Evolutionary conservation across 2,888 invertebrate genomes (phyloP).

Genomic region (Eristalis tenax): DNA sequence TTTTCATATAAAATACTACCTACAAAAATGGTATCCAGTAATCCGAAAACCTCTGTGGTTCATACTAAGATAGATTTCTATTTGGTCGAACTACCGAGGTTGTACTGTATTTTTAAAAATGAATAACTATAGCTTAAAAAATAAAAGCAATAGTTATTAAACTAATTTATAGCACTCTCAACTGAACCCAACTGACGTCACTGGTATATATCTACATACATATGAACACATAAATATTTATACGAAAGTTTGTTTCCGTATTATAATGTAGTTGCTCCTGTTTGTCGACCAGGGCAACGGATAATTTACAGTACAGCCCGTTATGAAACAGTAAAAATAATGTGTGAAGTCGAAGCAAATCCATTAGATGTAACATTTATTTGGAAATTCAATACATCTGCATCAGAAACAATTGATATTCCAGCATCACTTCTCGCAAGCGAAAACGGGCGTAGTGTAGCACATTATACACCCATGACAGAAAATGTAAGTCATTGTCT

Average conservation of each 20-base stretch:
- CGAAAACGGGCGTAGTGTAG: conserved; percentile 85
- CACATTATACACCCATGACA: conserved; percentile 87
- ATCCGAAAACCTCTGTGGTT: no score
- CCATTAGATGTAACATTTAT: conserved; percentile 86
- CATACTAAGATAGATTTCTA: no score
- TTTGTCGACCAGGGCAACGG: conserved; percentile 87
- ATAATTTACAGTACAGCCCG: conserved; percentile 88
- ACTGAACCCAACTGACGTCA: no score
- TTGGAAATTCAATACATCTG: conserved; percentile 90
- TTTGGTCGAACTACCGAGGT: no score
- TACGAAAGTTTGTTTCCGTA: background rate
- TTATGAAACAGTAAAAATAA: conserved; percentile 86
- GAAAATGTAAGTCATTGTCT: conserved; percentile 82
- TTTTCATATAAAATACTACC: no score
- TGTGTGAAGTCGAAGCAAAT: conserved; percentile 89
- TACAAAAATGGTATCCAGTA: no score
- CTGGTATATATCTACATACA: no score
- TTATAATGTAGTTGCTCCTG: conserved; percentile 84
- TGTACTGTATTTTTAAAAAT: no score
- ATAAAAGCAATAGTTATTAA: no score
- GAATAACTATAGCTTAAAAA: no score
- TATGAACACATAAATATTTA: background rate
- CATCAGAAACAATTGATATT: conserved; percentile 86
- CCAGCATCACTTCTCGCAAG: conserved; percentile 84
- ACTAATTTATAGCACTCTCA: no score